phyloP scores from a whole-genome alignment of 2,113 vertebrate genomes.

The Malurus elegans region DNA sequence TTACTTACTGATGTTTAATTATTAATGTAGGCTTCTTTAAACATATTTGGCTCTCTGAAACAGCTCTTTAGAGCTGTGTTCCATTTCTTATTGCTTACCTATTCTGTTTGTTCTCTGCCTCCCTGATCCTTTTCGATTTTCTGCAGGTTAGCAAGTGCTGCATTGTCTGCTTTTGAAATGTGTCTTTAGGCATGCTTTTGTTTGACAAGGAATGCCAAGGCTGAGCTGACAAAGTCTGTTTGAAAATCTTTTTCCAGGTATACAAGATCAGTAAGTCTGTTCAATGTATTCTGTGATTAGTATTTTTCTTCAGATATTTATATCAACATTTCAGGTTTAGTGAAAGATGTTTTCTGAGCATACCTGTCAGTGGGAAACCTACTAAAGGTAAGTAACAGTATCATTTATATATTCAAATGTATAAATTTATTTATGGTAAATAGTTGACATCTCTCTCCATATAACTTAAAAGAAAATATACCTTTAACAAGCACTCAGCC shows the following conservation, averaged over 20 bases:
- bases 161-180: slow-evolving; percentile 85
- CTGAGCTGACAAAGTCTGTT: slow-evolving; percentile 88
- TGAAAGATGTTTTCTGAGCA: slow-evolving; percentile 81
- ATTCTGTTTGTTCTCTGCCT: slow-evolving; percentile 92
- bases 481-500: slow-evolving; percentile 45
- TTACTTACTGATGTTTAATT: slow-evolving; percentile 81
- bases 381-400: slow-evolving; percentile 73
- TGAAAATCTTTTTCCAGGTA: slow-evolving; percentile 90
- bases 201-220: slow-evolving; percentile 88
- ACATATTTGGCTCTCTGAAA: slow-evolving; percentile 89
- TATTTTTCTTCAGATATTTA: slow-evolving; percentile 94
- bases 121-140: slow-evolving; percentile 85
- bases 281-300: slow-evolving; percentile 94
- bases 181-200: slow-evolving; percentile 93
- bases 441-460: slow-evolving; percentile 59
- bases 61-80: slow-evolving; percentile 80
- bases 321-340: slow-evolving; percentile 90
- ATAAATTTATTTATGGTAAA: slow-evolving; percentile 73
- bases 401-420: slow-evolving; percentile 81
- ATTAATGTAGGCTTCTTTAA: slow-evolving; percentile 83
- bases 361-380: slow-evolving; percentile 80
- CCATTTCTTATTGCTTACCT: slow-evolving; percentile 83
- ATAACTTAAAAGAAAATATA: slow-evolving; percentile 70
- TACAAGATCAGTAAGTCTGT: slow-evolving; percentile 87
- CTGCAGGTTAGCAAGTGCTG: slow-evolving; percentile 87